Evolutionary conservation across 2,797 vertebrate genomes (phyloP).

Genomic region (Artibeus jamaicensis): DNA sequence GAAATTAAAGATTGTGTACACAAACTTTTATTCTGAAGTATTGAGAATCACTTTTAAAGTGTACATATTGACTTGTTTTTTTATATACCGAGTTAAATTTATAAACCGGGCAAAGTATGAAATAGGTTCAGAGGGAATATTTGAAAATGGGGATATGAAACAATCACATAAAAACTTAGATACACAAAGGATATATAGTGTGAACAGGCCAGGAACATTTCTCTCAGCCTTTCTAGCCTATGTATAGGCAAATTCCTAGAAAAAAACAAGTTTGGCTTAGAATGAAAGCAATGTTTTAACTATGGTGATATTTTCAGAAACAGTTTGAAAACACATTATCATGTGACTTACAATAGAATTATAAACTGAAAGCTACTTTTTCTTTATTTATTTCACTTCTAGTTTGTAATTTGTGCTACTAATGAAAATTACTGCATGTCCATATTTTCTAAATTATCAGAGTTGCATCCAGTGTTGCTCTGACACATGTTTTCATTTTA

Average conservation of each 20-base stretch:
- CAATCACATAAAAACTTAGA: not conserved
- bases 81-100: not conserved
- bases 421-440: not conserved
- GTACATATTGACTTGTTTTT: not conserved
- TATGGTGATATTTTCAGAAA: not conserved
- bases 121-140: not conserved
- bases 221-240: not conserved
- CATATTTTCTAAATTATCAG: not conserved
- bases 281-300: not conserved
- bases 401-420: not conserved
- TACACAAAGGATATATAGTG: not conserved
- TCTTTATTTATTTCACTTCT: not conserved
- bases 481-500: not conserved
- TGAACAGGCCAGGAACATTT: not conserved
- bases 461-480: not conserved
- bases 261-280: not conserved
- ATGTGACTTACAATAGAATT: not conserved
- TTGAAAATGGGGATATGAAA: not conserved
- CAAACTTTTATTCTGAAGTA: not conserved
- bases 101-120: not conserved
- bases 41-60: not conserved
- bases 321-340: not conserved
- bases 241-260: not conserved
- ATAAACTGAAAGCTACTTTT: not conserved
- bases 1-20: not conserved